Evolutionary conservation across 1,140 invertebrate species (phyloP).

Genomic region (Rhynchophorus ferrugineus): DNA sequence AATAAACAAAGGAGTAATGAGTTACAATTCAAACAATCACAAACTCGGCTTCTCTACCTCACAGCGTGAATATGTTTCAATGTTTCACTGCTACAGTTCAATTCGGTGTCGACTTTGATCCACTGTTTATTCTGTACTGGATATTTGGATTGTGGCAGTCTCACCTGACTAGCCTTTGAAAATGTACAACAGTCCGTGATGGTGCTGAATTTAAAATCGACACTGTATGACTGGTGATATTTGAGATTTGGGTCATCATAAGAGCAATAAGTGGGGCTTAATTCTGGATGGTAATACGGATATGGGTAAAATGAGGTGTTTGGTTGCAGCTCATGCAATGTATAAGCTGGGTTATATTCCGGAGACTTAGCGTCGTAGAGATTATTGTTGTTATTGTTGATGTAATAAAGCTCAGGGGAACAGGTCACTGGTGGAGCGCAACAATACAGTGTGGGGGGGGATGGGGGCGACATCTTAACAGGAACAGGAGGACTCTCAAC

Average conservation of each 20-base stretch:
- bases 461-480: conserved; percentile 43
- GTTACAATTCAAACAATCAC: neutral
- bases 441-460: conserved; percentile 39
- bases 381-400: conserved; percentile 32
- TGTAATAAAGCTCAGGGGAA: conserved; percentile 25
- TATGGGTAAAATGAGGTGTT: conserved; percentile 29
- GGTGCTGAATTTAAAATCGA: conserved; percentile 47
- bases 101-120: conserved; percentile 48
- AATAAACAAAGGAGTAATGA: neutral
- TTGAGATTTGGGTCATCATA: conserved; percentile 30
- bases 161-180: conserved; percentile 55
- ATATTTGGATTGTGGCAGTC: conserved; percentile 54
- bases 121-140: conserved; percentile 58
- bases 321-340: conserved; percentile 34
- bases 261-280: conserved; percentile 11
- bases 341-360: conserved; percentile 26
- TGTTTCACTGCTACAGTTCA: conserved; percentile 35
- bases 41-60: conserved; percentile 23
- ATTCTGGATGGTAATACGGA: conserved; percentile 21
- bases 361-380: conserved; percentile 28
- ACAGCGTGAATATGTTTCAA: conserved; percentile 30
- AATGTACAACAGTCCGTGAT: conserved; percentile 45
- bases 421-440: conserved; percentile 26
- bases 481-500: conserved; percentile 22
- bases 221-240: conserved; percentile 40